Percentiles rank a stretch among this genome's conserved stretches.
Conservation (phyloP, 2,888 invertebrate genomes). For the Phortica okadai region DNA sequence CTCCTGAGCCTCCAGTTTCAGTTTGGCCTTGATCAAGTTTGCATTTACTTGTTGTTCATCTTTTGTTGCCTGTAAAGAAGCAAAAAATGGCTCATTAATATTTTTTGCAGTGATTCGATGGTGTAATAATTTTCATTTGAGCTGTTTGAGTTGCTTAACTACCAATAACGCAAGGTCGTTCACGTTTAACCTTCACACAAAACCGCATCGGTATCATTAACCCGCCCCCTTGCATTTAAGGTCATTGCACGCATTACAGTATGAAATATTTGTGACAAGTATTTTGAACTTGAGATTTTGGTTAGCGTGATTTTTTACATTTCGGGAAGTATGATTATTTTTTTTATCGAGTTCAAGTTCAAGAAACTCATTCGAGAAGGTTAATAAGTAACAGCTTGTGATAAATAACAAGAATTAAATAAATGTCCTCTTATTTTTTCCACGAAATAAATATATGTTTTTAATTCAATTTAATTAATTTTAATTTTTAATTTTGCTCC, state of each 20-base stretch:
- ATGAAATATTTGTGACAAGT: constrained; percentile 33
- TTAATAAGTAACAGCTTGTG: not conserved
- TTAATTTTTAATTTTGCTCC: too few relatives aligned
- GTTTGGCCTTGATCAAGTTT: constrained; percentile 67
- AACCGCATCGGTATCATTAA: constrained; percentile 40
- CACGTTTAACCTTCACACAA: constrained; percentile 58
- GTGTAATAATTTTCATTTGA: not conserved
- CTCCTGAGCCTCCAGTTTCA: constrained; percentile 62
- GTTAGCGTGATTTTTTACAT: not conserved
- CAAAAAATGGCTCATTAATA: constrained; percentile 37
- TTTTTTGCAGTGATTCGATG: not conserved
- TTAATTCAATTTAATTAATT: too few relatives aligned
- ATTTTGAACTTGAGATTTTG: constrained; percentile 51
- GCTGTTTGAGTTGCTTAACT: constrained; percentile 46
- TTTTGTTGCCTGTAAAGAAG: constrained; percentile 53
- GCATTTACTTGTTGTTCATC: constrained; percentile 65
- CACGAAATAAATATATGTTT: not conserved
- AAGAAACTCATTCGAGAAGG: not conserved
- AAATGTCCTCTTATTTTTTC: not conserved
- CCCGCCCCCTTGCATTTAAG: constrained; percentile 13
- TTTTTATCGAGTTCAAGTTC: constrained; percentile 1
- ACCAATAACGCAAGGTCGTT: constrained; percentile 55
- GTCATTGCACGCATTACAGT: constrained; percentile 35
- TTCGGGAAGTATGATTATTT: not conserved
- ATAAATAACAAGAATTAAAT: too few relatives aligned